Evolutionary conservation across 2,888 invertebrate species (phyloP).

Genomic region (Prosapia bicincta): DNA sequence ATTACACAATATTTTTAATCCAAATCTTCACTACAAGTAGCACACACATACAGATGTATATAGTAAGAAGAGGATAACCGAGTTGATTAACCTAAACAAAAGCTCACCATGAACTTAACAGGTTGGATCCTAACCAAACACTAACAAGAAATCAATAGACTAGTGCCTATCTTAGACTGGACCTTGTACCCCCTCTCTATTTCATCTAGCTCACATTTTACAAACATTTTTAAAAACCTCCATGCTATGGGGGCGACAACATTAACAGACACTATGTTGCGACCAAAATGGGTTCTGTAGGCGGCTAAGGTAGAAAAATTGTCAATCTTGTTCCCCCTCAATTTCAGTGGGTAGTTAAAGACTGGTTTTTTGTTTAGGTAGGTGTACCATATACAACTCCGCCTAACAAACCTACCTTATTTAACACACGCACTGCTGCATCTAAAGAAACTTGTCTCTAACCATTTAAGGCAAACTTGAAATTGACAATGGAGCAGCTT

Average conservation of each 20-base stretch:
- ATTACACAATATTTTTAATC: not conserved
- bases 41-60: not conserved
- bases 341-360: conserved; percentile 4
- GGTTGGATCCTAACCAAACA: conserved; percentile 24
- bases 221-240: conserved; percentile 15
- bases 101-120: conserved; percentile 24
- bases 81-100: conserved; percentile 12
- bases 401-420: conserved; percentile 25
- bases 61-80: not conserved
- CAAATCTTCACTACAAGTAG: not conserved
- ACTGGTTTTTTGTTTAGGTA: conserved; percentile 19
- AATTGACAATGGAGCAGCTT: not conserved
- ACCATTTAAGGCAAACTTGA: conserved; percentile 19
- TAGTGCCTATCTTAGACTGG: conserved; percentile 20
- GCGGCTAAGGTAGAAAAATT: conserved; percentile 14
- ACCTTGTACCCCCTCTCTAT: conserved; percentile 25
- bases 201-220: conserved; percentile 18
- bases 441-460: conserved; percentile 19
- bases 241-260: conserved; percentile 13
- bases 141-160: conserved; percentile 23
- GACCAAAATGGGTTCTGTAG: conserved; percentile 20
- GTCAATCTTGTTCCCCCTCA: conserved; percentile 8
- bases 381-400: conserved; percentile 26
- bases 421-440: conserved; percentile 18
- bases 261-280: conserved; percentile 12